Conservation (phyloP, 2,113 vertebrate species). For the Mirza zaza region DNA sequence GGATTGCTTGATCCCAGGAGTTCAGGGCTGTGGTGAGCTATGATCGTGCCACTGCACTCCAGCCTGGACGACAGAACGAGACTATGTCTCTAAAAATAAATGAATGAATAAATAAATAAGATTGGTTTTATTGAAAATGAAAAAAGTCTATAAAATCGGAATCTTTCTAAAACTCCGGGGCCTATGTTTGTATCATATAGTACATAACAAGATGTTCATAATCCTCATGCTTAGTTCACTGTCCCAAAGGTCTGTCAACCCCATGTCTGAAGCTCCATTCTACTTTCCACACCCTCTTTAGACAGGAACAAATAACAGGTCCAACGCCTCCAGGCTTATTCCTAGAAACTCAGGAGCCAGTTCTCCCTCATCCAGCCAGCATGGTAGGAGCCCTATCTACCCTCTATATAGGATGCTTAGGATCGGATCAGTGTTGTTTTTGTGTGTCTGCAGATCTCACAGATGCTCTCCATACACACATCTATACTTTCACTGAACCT, state of each 20-base stretch:
- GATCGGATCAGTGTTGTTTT: background rate
- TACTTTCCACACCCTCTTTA: background rate
- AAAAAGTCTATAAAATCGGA: background rate
- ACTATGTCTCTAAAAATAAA: too few species aligned
- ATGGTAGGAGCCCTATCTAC: rapidly evolving
- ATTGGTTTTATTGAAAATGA: background rate
- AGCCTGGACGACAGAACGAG: too few species aligned
- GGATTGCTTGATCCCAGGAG: too few species aligned
- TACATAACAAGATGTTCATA: background rate
- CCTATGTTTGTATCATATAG: background rate
- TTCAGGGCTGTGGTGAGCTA: too few species aligned
- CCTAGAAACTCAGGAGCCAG: background rate
- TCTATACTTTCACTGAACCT: background rate
- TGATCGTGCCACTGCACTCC: too few species aligned
- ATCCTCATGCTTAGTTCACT: background rate
- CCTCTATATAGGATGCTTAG: background rate
- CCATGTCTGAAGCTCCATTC: background rate
- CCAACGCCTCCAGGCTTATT: background rate
- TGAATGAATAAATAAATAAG: too few species aligned
- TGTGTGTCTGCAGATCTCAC: background rate
- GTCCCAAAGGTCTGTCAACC: background rate
- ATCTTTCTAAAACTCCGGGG: background rate
- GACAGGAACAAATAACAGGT: background rate
- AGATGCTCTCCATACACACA: background rate
- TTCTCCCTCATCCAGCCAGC: too few species aligned